Percentiles rank a stretch among this genome's conserved stretches.
Conservation (phyloP, 2,113 vertebrate species). For the Podarcis muralis region DNA sequence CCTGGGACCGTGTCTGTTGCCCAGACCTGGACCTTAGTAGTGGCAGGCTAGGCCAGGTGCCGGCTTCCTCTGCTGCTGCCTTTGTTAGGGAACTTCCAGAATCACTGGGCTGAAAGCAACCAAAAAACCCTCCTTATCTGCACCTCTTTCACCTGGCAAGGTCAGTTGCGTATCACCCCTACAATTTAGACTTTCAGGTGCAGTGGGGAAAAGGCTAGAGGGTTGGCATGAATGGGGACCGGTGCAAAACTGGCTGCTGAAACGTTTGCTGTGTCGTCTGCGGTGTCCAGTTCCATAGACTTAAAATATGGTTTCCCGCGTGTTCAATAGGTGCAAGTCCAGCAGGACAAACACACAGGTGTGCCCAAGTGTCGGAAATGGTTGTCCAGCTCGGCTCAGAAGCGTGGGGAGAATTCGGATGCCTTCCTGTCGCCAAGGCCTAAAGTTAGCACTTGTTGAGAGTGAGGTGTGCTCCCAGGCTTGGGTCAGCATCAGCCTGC, state of each 20-base stretch:
- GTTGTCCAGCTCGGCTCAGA: not conserved
- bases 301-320: not conserved
- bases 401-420: not conserved
- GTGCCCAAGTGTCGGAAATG: not conserved
- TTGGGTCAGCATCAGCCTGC: not conserved
- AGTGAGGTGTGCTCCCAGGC: not conserved
- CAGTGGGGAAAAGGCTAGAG: too few species aligned
- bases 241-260: not conserved
- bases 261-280: too few species aligned
- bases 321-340: too few species aligned
- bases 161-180: not conserved
- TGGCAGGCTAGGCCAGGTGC: too few species aligned
- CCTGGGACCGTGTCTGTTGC: too few species aligned
- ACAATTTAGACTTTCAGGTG: not conserved
- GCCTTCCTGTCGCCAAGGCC: not conserved
- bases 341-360: not conserved
- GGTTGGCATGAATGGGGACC: not conserved
- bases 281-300: too few species aligned
- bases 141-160: not conserved
- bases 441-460: not conserved
- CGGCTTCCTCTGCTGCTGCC: not conserved
- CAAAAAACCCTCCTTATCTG: too few species aligned
- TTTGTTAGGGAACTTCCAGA: not conserved
- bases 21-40: not conserved
- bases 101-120: not conserved